Conservation (phyloP, 1,140 invertebrate species). For the Zaprionus kolodkinae region DNA sequence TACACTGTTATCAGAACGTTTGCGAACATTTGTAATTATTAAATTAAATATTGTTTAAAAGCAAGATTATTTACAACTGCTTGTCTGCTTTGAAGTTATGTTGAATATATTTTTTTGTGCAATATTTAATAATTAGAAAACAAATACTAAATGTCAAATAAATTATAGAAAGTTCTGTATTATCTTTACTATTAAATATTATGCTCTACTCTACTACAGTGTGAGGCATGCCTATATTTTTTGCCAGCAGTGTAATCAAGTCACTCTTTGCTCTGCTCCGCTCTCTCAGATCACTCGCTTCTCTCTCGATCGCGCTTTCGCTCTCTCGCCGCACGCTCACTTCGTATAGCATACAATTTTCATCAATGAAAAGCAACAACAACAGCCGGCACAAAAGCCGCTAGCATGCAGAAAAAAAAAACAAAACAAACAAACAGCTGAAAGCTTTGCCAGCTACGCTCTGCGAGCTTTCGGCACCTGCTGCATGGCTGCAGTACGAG, state of each 20-base stretch:
- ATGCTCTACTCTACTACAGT: too few species aligned
- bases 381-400: constrained; percentile 67
- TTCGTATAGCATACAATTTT: constrained; percentile 49
- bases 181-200: too few species aligned
- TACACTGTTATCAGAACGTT: too few species aligned
- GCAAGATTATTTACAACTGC: too few species aligned
- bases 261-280: constrained; percentile 28
- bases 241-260: constrained; percentile 41
- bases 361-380: constrained; percentile 78
- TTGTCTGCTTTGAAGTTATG: too few species aligned
- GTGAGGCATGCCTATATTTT: constrained; percentile 31
- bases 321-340: not conserved
- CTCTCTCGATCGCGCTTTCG: constrained; percentile 18
- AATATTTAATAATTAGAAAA: too few species aligned
- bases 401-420: constrained; percentile 35
- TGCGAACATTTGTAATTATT: too few species aligned
- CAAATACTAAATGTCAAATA: too few species aligned
- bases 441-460: constrained; percentile 56
- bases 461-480: constrained; percentile 66
- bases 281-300: not conserved
- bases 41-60: too few species aligned
- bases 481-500: constrained; percentile 45
- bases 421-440: constrained; percentile 63
- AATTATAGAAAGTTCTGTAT: too few species aligned
- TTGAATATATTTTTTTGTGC: too few species aligned